phyloP scores from a whole-genome alignment of 2,113 vertebrate species.

The Oxyruncus cristatus region DNA sequence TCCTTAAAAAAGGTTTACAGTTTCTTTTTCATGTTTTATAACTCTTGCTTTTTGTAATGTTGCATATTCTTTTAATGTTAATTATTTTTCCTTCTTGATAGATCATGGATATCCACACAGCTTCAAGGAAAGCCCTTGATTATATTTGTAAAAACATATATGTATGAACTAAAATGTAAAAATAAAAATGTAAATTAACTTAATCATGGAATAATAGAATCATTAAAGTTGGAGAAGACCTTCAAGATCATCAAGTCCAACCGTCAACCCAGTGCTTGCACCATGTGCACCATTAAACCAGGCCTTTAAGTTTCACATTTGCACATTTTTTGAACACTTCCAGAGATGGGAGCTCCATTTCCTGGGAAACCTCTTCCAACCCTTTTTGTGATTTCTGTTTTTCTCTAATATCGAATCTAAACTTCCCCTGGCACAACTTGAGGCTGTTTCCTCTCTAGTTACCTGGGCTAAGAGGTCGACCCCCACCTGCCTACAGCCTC shows the following conservation, averaged over 20 bases:
- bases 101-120: not conserved
- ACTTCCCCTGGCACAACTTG: not conserved
- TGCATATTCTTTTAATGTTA: not conserved
- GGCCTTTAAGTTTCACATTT: not conserved
- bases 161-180: not conserved
- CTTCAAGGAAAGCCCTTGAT: not conserved
- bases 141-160: not conserved
- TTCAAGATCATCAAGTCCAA: not conserved
- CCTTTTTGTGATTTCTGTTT: not conserved
- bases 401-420: not conserved
- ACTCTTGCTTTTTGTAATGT: not conserved
- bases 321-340: not conserved
- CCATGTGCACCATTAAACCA: not conserved
- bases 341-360: not conserved
- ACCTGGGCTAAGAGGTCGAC: not conserved
- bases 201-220: not conserved
- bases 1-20: not conserved
- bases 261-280: not conserved
- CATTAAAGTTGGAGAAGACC: not conserved
- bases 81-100: not conserved
- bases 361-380: not conserved
- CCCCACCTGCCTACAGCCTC: accelerated
- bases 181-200: not conserved
- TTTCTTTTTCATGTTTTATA: conserved; percentile 12
- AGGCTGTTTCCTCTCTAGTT: not conserved